Percentiles rank a stretch among this genome's conserved stretches.
phyloP scores from a whole-genome alignment of 2,113 vertebrate species.

The Triplophysa dalaica region DNA sequence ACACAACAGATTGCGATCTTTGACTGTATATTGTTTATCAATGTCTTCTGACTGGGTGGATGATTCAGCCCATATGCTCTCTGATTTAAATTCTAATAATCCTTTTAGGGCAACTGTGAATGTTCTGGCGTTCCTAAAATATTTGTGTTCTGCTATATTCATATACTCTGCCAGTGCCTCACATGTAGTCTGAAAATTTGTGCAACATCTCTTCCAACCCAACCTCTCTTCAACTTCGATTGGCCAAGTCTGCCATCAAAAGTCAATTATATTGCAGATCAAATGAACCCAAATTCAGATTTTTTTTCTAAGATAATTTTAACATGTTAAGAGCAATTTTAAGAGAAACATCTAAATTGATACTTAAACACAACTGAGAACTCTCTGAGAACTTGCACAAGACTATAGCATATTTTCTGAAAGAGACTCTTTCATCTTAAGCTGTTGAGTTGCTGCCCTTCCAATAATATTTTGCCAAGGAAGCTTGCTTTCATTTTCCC shows the following conservation, averaged over 20 bases:
- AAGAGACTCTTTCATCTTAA: background rate
- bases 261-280: too few species aligned
- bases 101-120: conserved; percentile 16
- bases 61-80: background rate
- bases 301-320: too few species aligned
- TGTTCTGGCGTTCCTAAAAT: background rate
- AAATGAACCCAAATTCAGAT: too few species aligned
- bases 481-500: background rate
- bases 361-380: too few species aligned
- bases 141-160: too few species aligned
- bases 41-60: background rate
- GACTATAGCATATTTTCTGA: too few species aligned
- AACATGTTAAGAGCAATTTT: too few species aligned
- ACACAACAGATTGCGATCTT: background rate
- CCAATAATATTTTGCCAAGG: background rate
- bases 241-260: too few species aligned
- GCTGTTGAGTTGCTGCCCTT: background rate
- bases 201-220: conserved; percentile 1
- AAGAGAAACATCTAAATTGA: too few species aligned
- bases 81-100: conserved; percentile 32
- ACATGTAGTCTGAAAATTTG: conserved; percentile 9
- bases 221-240: too few species aligned
- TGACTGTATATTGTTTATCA: background rate
- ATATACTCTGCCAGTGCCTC: background rate
- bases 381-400: too few species aligned